These are phyloP conservation scores for Epistrophella euchroma DNA, from an alignment of 2,888 invertebrate species.

Conservation along the genomic window DNA sequence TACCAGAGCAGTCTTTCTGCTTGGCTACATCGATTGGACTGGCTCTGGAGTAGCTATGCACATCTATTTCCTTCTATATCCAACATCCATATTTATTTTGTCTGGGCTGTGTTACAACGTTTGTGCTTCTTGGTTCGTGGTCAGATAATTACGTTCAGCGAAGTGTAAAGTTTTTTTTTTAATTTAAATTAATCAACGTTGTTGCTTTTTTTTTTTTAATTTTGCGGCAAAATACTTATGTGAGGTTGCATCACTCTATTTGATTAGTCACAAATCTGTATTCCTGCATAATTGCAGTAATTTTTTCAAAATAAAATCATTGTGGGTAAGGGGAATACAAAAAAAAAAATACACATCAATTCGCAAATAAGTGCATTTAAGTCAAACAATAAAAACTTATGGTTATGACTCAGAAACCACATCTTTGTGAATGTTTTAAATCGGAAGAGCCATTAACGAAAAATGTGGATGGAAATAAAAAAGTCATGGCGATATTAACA, in stretches of 20 bases:
- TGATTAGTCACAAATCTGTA: slow-evolving; percentile 13
- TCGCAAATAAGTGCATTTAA: background rate
- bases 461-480: background rate
- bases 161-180: slow-evolving; percentile 67
- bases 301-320: slow-evolving; percentile 1
- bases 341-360: background rate
- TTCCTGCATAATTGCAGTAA: slow-evolving; percentile 4
- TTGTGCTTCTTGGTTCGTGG: slow-evolving; percentile 57
- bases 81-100: background rate
- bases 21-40: slow-evolving; percentile 56
- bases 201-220: slow-evolving; percentile 1
- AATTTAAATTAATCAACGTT: slow-evolving; percentile 55
- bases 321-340: background rate
- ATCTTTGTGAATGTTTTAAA: background rate
- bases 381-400: background rate
- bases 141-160: slow-evolving; percentile 72
- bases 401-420: background rate
- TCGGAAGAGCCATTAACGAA: background rate
- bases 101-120: slow-evolving; percentile 2
- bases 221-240: slow-evolving; percentile 7
- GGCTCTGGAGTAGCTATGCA: background rate
- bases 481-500: too few species aligned
- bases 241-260: slow-evolving; percentile 55
- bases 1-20: slow-evolving; percentile 65
- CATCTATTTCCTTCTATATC: slow-evolving; percentile 35